Base-by-base conservation (phyloP, 2,888 invertebrate genomes). In the Dynastes tityus region DNA sequence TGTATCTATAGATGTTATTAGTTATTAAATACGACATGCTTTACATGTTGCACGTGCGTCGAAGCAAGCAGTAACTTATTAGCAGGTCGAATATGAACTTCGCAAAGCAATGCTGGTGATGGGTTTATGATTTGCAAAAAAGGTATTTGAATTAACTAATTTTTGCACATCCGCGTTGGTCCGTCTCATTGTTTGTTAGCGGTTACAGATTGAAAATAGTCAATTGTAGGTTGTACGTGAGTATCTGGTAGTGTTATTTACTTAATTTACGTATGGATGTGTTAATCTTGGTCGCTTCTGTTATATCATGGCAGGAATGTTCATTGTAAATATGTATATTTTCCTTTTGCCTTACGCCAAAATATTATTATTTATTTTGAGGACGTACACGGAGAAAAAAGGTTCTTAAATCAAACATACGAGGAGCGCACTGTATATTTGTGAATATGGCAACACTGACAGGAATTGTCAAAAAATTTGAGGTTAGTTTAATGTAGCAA, bases 241-340 rank as follows among this genome's bases (percentile, higher is more conserved):
- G 55, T 5, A 58, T 27, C 16, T 16, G 13, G 16, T 16, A 16
- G 55, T 58, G n/a, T 45, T 45, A 45, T 45, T 45, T 45, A 45
- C 45, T 8, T 45, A 45, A 45, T 37, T 37, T 45, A 58, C 55
- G 22, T 22, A 8, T 58, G 32, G 32, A 22, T 9, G 16, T 58
- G 55, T 58, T 58, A 58, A 58, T 58, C 6, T 58, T 58, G 8
- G 55, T 58, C 8, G 55, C 55, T 58, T 58, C 45, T 8, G 45
- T 45, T 45, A 45, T 45, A 45, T 45, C 45, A 45, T 45, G 45
- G 45, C 9, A 45, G 11, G 45, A 45, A 45, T 45, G 45, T 45
- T 45, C 0, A 45, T 45, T 45, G 11, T 11, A 11, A 45, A 45
- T 45, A 45, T 22, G 22, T 22, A 22, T 11, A 45, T 45, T 45